Percentiles rank a stretch among this genome's conserved stretches.
phyloP scores from a whole-genome alignment of 2,888 invertebrate species.

The Willowsia nigromaculata region DNA sequence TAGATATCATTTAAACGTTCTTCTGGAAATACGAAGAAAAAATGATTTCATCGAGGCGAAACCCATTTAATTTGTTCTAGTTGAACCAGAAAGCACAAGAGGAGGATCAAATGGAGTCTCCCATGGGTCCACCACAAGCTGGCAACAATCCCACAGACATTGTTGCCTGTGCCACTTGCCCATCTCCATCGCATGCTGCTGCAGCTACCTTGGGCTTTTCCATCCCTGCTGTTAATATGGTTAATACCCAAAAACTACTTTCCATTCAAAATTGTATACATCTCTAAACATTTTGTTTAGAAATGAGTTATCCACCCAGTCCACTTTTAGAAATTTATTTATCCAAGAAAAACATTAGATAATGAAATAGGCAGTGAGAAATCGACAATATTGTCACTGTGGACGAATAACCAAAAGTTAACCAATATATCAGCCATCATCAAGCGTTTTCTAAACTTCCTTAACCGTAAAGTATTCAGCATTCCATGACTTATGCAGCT shows the following conservation, averaged over 20 bases:
- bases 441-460: no score
- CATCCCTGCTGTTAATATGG: slow-evolving; percentile 76
- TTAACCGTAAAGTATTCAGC: no score
- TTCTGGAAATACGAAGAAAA: slow-evolving; percentile 15
- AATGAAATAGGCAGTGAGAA: no score
- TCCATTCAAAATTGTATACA: slow-evolving; percentile 3
- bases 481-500: no score
- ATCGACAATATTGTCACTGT: no score
- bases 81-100: slow-evolving; percentile 75
- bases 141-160: slow-evolving; percentile 75
- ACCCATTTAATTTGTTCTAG: slow-evolving; percentile 71
- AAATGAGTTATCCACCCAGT: not conserved
- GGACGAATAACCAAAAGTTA: no score
- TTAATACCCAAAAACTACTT: slow-evolving; percentile 65
- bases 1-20: not conserved
- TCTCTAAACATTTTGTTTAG: not conserved
- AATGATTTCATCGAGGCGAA: slow-evolving; percentile 48
- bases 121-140: slow-evolving; percentile 64
- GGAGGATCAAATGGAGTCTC: slow-evolving; percentile 71
- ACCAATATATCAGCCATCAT: no score
- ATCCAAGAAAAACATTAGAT: no score
- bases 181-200: slow-evolving; percentile 73
- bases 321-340: no score
- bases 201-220: slow-evolving; percentile 74
- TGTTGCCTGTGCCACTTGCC: slow-evolving; percentile 73